Evolutionary conservation across 2,113 vertebrate species (phyloP).

Genomic region (Illadopsis cleaveri): DNA sequence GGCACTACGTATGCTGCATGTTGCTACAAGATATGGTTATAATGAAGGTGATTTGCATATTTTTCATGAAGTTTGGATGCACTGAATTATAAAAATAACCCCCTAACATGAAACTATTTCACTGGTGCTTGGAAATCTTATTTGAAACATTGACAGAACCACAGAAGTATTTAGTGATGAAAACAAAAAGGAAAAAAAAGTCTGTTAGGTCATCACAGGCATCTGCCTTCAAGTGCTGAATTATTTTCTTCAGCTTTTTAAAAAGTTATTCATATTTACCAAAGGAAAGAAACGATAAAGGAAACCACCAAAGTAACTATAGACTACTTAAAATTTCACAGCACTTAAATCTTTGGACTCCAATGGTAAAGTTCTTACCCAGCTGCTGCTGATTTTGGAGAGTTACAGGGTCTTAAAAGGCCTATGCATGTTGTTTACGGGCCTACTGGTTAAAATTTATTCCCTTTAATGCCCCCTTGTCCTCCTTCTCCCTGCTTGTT

Average conservation of each 20-base stretch:
- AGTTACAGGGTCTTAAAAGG: not conserved
- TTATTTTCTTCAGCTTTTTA: not conserved
- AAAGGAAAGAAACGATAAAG: not conserved
- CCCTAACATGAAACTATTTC: slow-evolving; percentile 40
- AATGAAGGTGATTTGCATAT: slow-evolving; percentile 65
- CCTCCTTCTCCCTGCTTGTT: not conserved
- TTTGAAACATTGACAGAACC: slow-evolving; percentile 17
- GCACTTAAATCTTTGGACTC: not conserved
- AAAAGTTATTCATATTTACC: not conserved
- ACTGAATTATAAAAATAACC: slow-evolving; percentile 49
- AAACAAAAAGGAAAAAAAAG: not conserved
- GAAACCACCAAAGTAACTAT: not conserved
- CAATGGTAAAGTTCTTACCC: not conserved
- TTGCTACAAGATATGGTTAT: slow-evolving; percentile 64
- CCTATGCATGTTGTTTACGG: not conserved
- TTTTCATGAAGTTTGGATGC: slow-evolving; percentile 62
- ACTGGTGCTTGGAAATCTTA: slow-evolving; percentile 21
- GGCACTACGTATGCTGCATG: slow-evolving; percentile 31
- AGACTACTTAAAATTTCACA: not conserved
- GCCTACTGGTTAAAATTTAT: not conserved
- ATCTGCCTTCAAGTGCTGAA: slow-evolving; percentile 6
- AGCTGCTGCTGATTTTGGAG: not conserved
- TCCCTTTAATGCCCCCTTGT: not conserved
- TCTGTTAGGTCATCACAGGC: not conserved
- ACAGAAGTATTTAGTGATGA: not conserved